Conservation (phyloP, 2,888 invertebrate genomes). For the Metopia argyrocephala region DNA sequence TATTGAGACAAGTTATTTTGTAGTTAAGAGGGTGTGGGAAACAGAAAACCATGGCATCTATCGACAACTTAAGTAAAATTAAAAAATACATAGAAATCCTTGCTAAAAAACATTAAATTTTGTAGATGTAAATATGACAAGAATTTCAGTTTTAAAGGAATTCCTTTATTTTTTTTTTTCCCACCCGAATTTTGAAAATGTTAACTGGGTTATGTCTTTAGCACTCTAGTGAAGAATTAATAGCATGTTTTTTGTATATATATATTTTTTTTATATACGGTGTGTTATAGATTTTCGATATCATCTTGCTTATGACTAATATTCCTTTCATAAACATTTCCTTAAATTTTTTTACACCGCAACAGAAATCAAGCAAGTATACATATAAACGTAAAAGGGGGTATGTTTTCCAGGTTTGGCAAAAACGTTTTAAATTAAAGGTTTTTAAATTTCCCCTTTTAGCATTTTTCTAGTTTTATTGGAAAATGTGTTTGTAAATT, state of each 20-base stretch:
- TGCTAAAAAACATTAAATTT: too few species aligned
- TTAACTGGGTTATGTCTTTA: conserved; percentile 15
- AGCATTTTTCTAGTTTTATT: too few species aligned
- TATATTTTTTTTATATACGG: not conserved
- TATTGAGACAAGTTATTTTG: not conserved
- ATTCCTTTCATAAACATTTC: conserved; percentile 33
- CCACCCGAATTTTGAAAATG: not conserved
- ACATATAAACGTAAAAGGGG: not conserved
- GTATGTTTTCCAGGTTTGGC: conserved; percentile 23
- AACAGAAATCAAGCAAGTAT: not conserved
- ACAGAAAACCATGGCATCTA: not conserved
- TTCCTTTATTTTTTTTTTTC: not conserved
- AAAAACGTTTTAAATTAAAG: conserved; percentile 49
- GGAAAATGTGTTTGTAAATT: too few species aligned
- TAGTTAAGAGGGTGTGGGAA: not conserved
- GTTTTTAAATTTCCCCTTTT: not conserved
- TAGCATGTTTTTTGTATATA: conserved; percentile 10
- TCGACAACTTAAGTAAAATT: too few species aligned
- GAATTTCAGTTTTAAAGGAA: not conserved
- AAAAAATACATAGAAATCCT: too few species aligned
- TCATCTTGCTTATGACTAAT: conserved; percentile 15
- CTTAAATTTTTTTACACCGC: conserved; percentile 54
- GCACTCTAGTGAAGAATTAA: conserved; percentile 18
- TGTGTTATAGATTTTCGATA: conserved; percentile 10
- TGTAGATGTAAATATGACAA: too few species aligned